Base-by-base conservation (phyloP, 2,113 vertebrate genomes). In the Podilymbus podiceps region DNA sequence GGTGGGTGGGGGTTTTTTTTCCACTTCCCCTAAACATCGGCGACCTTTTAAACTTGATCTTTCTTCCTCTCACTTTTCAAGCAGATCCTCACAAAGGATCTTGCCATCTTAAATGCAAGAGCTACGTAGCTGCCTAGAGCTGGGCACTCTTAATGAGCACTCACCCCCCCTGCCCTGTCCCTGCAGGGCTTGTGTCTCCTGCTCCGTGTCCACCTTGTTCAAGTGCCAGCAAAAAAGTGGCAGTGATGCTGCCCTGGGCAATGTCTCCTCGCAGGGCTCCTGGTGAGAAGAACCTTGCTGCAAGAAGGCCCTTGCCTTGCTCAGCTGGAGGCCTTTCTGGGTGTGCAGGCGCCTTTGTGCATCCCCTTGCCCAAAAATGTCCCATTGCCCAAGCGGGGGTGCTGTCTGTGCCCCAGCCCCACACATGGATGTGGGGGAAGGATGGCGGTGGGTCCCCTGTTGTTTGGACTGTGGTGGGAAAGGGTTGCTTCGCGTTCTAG, bases 341-440 rank as follows among this genome's bases (percentile, higher is more conserved):
- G 6, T 38, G 35, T 30, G 9, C 42, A 63, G 55, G 69, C 18
- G 8, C 31, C 6, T 23, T 30, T 49, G 15, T 0, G 0, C 38
- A 31, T 52, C 64, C 58, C 25, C 6, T 50, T 71, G 49, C 27
- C 35, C 22, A 8, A 17, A 75, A 87, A 42, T 42, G 20, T 10
- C 22, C 25, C 15, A 7, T 30, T 35, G 42, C 35, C 71, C 8
- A 13, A 52, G 56, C 3, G 16, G 0, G 3, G 15, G 35, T 82
- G 56, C 23, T 82, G 27, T 63, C 23, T 58, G 19, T 72, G 44
- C 12, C 56, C 49, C 33, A 30, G n/a, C 27, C 42, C 30, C 23
- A 15, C 0, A 3, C 7, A 2, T 0, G 0, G 11, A 49, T 58
- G 19, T 3, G 1, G 16, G 30, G 44, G 12, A 44, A 33, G 33